These are phyloP conservation scores for Tetrapedia diversipes DNA, from an alignment of 2,888 invertebrate species.

Conservation along the genomic window DNA sequence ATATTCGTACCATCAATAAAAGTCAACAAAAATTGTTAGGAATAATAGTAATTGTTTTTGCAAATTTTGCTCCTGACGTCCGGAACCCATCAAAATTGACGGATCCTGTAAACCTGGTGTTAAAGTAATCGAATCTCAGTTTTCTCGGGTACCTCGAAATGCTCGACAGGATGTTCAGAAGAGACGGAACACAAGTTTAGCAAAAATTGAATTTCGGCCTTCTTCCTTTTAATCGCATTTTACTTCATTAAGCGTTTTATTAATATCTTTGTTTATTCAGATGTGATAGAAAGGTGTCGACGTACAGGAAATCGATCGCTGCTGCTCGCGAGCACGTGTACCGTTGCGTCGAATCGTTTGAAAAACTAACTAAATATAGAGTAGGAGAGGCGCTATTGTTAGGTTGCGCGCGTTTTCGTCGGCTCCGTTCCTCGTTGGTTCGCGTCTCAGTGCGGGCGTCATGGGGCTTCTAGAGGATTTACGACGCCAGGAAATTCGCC, in stretches of 20 bases:
- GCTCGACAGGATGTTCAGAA: no score
- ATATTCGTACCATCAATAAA: no score
- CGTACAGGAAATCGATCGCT: conserved; percentile 19
- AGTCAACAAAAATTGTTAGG: no score
- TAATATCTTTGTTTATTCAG: neutral
- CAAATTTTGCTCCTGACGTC: no score
- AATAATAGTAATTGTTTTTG: no score
- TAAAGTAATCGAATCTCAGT: no score
- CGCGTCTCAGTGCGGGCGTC: conserved; percentile 18
- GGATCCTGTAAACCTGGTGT: no score
- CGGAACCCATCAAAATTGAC: no score
- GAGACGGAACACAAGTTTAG: no score
- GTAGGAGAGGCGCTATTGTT: conserved; percentile 64
- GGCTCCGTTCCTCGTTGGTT: conserved; percentile 44
- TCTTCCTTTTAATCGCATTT: no score
- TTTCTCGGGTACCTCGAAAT: no score
- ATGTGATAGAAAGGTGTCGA: neutral
- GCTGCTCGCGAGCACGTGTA: conserved; percentile 37
- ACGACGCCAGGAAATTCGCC: conserved; percentile 21
- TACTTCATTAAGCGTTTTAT: neutral
- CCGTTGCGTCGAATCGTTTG: conserved; percentile 58
- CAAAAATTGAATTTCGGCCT: no score
- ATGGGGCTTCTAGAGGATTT: conserved; percentile 25
- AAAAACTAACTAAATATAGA: conserved; percentile 73
- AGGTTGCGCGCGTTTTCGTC: conserved; percentile 57